phyloP scores from a whole-genome alignment of 2,797 vertebrate genomes.

The Malurus splendens region DNA sequence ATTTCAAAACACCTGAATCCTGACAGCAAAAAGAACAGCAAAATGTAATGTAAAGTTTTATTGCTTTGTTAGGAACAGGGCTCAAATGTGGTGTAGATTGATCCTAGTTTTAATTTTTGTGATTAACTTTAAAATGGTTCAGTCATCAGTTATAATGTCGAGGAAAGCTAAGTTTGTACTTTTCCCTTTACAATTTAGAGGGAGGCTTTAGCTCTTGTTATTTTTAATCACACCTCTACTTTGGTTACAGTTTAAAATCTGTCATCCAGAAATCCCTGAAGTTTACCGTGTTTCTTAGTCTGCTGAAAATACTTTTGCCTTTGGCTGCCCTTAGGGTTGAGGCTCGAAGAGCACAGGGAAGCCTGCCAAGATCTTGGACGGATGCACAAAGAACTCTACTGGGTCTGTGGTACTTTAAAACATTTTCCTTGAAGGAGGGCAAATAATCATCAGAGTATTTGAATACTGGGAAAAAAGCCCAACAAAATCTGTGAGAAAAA shows the following conservation, averaged over 20 bases:
- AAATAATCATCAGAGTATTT: not conserved
- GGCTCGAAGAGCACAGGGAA: not conserved
- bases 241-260: constrained; percentile 20
- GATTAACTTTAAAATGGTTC: not conserved
- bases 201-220: not conserved
- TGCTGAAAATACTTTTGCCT: constrained; percentile 36
- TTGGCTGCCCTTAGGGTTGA: constrained; percentile 35
- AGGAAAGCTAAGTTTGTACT: not conserved
- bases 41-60: not conserved
- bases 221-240: constrained; percentile 35
- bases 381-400: not conserved
- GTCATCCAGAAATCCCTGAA: constrained; percentile 34
- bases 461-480: not conserved
- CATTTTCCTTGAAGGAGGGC: not conserved
- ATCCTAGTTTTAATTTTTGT: not conserved
- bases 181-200: not conserved
- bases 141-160: not conserved
- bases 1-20: not conserved
- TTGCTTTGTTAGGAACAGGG: not conserved
- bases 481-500: not conserved
- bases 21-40: not conserved
- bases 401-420: not conserved
- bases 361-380: not conserved
- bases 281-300: constrained; percentile 17
- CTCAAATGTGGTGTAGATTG: not conserved